Percentiles rank a stretch among this genome's conserved stretches.
Conservation (phyloP, 2,113 vertebrate genomes). For the Lethenteron reissneri region DNA sequence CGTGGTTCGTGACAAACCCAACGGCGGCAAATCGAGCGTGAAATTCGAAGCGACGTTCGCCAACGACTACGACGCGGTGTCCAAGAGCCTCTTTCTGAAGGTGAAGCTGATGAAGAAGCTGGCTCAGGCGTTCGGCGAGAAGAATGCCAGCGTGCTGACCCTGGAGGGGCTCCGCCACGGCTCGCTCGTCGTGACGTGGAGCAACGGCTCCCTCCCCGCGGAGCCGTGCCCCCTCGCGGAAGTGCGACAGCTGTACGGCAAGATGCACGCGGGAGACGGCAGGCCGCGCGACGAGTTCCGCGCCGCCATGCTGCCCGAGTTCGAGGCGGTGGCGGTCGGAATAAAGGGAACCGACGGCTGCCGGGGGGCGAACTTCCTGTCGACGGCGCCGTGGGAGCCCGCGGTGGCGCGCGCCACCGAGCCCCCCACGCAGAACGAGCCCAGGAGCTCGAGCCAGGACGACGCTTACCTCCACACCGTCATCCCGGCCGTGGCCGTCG, state of each 20-base stretch:
- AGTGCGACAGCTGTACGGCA: conserved; percentile 39
- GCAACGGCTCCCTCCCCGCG: conserved; percentile 57
- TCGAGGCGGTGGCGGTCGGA: conserved; percentile 43
- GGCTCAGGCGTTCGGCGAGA: conserved; percentile 55
- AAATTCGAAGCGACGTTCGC: conserved; percentile 53
- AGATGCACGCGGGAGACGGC: conserved; percentile 43
- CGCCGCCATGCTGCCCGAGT: conserved; percentile 59
- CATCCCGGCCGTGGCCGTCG: conserved; percentile 77
- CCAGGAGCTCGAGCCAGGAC: conserved; percentile 35
- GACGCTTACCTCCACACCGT: conserved; percentile 81
- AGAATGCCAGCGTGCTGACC: conserved; percentile 65
- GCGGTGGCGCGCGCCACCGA: background rate
- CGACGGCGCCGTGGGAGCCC: conserved; percentile 18
- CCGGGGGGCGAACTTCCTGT: conserved; percentile 44
- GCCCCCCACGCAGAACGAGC: too few relatives aligned
- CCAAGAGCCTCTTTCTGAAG: conserved; percentile 52
- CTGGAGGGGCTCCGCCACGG: conserved; percentile 50
- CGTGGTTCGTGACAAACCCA: conserved; percentile 44
- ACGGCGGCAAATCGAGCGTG: conserved; percentile 43
- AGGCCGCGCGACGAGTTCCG: conserved; percentile 33
- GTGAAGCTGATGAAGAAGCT: conserved; percentile 70
- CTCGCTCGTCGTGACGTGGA: conserved; percentile 77
- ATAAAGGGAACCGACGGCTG: conserved; percentile 53
- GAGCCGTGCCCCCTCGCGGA: conserved; percentile 60
- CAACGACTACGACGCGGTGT: conserved; percentile 40